phyloP scores from a whole-genome alignment of 2,797 vertebrate species.

The Phrynocephalus guinanensis region DNA sequence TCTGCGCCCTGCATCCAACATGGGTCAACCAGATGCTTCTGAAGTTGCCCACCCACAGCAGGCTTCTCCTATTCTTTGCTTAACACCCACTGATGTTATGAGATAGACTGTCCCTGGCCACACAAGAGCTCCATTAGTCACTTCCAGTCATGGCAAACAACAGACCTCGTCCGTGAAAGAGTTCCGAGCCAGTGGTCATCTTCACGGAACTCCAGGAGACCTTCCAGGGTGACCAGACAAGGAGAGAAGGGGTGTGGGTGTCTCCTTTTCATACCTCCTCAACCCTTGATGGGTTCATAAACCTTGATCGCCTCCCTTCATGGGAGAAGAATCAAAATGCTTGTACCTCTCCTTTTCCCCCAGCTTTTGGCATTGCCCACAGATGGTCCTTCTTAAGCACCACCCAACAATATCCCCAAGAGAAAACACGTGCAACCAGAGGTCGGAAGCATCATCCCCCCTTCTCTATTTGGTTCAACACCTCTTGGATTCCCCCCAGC shows the following conservation, averaged over 20 bases:
- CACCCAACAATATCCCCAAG: not conserved
- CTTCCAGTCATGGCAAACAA: not conserved
- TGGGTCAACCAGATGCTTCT: not conserved
- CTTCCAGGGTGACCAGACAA: not conserved
- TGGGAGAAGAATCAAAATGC: not conserved
- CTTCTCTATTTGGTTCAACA: no score
- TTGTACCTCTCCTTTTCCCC: not conserved
- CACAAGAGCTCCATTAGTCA: no score
- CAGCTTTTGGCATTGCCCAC: no score
- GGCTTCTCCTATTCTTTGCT: not conserved
- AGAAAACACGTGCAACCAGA: not conserved
- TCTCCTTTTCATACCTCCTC: not conserved
- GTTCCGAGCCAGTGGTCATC: not conserved
- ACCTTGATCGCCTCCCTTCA: not conserved
- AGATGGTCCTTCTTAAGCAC: not conserved
- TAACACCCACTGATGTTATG: not conserved
- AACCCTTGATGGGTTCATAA: not conserved
- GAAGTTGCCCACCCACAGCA: no score
- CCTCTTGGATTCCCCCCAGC: not conserved
- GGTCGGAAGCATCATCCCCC: not conserved
- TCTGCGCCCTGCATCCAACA: not conserved
- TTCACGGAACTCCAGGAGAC: not conserved
- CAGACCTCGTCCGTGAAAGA: not conserved
- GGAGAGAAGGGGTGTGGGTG: no score
- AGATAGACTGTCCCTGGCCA: not conserved